phyloP scores from a whole-genome alignment of 2,797 vertebrate species.

The Pipistrellus pipistrellus region DNA sequence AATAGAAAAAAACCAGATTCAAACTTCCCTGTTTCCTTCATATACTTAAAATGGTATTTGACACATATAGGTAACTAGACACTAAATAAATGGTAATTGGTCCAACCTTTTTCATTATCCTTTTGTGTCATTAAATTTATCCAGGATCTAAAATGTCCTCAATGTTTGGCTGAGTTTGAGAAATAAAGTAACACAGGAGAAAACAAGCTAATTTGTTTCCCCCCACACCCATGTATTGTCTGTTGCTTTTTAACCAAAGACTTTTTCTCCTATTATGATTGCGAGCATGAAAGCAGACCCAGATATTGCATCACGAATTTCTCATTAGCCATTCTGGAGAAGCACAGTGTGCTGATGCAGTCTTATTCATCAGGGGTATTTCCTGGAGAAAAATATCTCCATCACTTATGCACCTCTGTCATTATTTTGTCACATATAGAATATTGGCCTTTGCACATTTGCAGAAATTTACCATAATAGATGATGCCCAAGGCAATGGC shows the following conservation, averaged over 20 bases:
- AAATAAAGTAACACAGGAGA: background rate
- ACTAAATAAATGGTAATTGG: background rate
- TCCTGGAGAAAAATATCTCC: background rate
- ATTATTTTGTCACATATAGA: slow-evolving; percentile 34
- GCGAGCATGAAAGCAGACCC: background rate
- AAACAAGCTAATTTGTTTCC: background rate
- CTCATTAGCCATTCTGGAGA: slow-evolving; percentile 34
- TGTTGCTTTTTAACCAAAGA: slow-evolving; percentile 29
- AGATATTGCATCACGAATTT: background rate
- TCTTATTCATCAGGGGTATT: slow-evolving; percentile 34
- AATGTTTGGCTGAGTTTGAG: background rate
- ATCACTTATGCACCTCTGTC: background rate
- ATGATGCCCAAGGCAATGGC: background rate
- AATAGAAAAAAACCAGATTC: background rate
- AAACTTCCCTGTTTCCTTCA: background rate
- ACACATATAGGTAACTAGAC: background rate
- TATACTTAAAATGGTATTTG: background rate
- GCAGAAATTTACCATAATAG: background rate
- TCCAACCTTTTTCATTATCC: background rate
- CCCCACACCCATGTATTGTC: background rate
- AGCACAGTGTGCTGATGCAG: background rate
- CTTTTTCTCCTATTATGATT: slow-evolving; percentile 14
- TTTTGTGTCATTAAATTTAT: slow-evolving; percentile 30
- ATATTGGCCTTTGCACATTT: background rate
- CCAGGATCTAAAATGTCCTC: slow-evolving; percentile 19